Evolutionary conservation across 2,888 invertebrate species (phyloP).

Genomic region (Tiphia femorata): DNA sequence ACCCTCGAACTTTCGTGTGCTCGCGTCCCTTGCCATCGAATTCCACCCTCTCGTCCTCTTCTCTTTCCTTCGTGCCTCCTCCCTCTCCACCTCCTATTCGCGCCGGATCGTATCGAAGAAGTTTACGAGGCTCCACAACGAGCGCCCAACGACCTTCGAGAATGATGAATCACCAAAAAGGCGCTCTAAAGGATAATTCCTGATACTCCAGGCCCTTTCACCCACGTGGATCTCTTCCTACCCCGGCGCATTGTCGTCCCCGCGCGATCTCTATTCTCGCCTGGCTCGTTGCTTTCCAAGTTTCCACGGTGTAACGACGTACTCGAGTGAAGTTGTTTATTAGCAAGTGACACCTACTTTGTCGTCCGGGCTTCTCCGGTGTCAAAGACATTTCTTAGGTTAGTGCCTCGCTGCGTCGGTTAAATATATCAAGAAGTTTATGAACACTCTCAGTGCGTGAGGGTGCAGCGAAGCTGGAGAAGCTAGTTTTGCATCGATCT

Average conservation of each 20-base stretch:
- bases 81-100: not conserved
- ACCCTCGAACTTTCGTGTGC: no score
- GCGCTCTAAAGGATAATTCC: constrained; percentile 21
- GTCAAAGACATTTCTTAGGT: constrained; percentile 6
- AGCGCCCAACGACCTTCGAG: constrained; percentile 39
- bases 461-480: no score
- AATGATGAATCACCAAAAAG: constrained; percentile 56
- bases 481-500: no score
- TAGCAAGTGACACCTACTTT: constrained; percentile 11
- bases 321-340: constrained; percentile 19
- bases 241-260: constrained; percentile 8
- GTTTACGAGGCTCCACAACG: constrained; percentile 29
- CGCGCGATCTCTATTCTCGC: not conserved
- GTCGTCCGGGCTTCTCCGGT: not conserved
- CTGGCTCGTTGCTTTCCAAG: not conserved
- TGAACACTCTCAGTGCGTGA: no score
- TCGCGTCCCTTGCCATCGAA: no score
- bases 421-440: no score
- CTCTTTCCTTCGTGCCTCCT: no score
- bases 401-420: not conserved
- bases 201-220: constrained; percentile 23
- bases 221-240: constrained; percentile 21
- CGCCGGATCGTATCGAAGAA: constrained; percentile 19
- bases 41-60: no score
- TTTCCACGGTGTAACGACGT: constrained; percentile 1